These are phyloP conservation scores for Oplegnathus fasciatus DNA, from an alignment of 2,113 vertebrate genomes.

Conservation along the genomic window DNA sequence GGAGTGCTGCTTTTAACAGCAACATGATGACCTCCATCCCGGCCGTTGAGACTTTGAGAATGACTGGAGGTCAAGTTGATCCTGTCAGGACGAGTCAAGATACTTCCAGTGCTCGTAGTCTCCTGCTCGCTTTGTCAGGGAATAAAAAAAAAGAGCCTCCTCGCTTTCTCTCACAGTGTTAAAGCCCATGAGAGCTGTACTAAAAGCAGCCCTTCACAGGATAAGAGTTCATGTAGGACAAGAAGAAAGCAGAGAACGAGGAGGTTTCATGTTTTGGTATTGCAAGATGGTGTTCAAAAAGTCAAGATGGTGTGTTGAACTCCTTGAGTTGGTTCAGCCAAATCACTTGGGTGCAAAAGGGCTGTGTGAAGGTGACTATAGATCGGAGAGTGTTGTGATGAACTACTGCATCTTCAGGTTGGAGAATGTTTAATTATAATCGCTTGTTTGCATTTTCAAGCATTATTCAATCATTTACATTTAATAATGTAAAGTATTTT, in stretches of 20 bases:
- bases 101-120: background rate
- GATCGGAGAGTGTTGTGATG: background rate
- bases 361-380: background rate
- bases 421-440: too few species aligned
- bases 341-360: background rate
- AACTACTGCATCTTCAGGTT: too few species aligned
- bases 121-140: background rate
- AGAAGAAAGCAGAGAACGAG: background rate
- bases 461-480: background rate
- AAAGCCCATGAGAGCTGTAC: background rate
- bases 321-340: background rate
- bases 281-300: background rate
- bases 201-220: constrained; percentile 43
- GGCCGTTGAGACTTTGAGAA: background rate
- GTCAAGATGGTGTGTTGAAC: background rate
- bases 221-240: background rate
- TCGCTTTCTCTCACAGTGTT: background rate
- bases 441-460: too few species aligned
- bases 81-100: constrained; percentile 27
- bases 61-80: constrained; percentile 6
- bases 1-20: constrained; percentile 30
- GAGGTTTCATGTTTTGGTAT: background rate
- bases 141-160: background rate
- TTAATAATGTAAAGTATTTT: background rate
- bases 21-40: background rate